phyloP scores from a whole-genome alignment of 2,888 invertebrate species.

The Scaptomyza tumidula region DNA sequence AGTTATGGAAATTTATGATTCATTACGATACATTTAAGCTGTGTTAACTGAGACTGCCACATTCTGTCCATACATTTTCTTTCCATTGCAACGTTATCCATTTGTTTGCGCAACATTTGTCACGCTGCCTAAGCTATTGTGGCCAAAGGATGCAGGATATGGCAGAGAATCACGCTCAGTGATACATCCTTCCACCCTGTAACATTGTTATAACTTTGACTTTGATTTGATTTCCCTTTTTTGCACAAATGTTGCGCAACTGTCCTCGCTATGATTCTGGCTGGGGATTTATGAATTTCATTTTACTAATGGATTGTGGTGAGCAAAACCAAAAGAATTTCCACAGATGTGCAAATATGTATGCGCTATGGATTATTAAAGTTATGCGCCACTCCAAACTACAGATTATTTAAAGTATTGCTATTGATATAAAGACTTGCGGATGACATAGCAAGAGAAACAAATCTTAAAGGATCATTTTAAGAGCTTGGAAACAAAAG shows the following conservation, averaged over 20 bases:
- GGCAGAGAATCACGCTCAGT: conserved; percentile 56
- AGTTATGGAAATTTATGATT: conserved; percentile 78
- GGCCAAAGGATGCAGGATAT: conserved; percentile 37
- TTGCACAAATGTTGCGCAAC: conserved; percentile 66
- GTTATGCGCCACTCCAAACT: conserved; percentile 21
- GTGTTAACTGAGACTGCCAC: conserved; percentile 39
- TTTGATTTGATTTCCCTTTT: conserved; percentile 62
- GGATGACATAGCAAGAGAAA: background rate
- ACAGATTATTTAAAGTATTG: background rate
- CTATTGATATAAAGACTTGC: background rate
- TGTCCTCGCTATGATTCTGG: conserved; percentile 33
- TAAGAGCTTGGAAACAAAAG: no score
- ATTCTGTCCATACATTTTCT: conserved; percentile 7
- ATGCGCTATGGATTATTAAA: conserved; percentile 60
- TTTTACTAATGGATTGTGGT: conserved; percentile 79
- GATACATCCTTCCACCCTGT: conserved; percentile 56
- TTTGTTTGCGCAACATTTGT: conserved; percentile 80
- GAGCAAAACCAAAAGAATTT: conserved; percentile 45
- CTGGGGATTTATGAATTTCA: conserved; percentile 76
- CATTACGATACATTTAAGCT: conserved; percentile 56
- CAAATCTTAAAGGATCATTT: no score
- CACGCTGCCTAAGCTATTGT: conserved; percentile 48
- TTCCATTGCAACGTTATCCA: conserved; percentile 65
- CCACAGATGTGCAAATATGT: conserved; percentile 72
- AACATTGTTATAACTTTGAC: conserved; percentile 60